These are phyloP conservation scores for Orussus abietinus DNA, from an alignment of 1,140 invertebrate genomes.

Conservation along the genomic window DNA sequence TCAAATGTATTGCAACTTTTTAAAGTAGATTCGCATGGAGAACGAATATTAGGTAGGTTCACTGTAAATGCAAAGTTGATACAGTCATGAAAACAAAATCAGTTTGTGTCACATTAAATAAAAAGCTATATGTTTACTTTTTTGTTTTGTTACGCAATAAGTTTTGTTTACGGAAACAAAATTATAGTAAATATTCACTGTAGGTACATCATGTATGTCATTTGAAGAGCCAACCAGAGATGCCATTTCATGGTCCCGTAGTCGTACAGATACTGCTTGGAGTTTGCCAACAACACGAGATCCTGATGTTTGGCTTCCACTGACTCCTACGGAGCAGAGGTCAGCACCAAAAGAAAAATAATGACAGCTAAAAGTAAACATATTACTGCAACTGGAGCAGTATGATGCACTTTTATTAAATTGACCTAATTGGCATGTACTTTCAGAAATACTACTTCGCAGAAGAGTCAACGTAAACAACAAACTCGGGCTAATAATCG, in stretches of 20 bases:
- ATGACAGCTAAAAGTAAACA: constrained; percentile 23
- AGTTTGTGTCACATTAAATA: too few species aligned
- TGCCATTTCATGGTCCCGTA: constrained; percentile 43
- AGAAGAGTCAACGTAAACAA: constrained; percentile 51
- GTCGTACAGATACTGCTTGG: constrained; percentile 58
- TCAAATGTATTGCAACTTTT: constrained; percentile 66
- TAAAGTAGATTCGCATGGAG: constrained; percentile 57
- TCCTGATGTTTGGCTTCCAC: constrained; percentile 88
- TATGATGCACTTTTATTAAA: too few species aligned
- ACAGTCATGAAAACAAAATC: too few species aligned
- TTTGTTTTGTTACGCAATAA: too few species aligned
- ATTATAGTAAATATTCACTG: background rate
- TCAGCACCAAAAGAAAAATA: constrained; percentile 41
- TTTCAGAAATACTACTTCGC: constrained; percentile 38
- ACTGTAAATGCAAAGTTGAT: too few species aligned
- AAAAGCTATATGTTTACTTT: constrained; percentile 7
- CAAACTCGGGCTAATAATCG: constrained; percentile 45
- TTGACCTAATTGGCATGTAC: constrained; percentile 5
- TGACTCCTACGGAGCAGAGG: constrained; percentile 77
- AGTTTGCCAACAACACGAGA: constrained; percentile 71
- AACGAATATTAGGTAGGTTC: constrained; percentile 47
- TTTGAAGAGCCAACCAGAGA: constrained; percentile 64
- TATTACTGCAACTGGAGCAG: too few species aligned
- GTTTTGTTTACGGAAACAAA: too few species aligned
- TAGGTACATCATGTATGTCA: constrained; percentile 41